Evolutionary conservation across 2,888 invertebrate genomes (phyloP).

Genomic region (Rutpela maculata): DNA sequence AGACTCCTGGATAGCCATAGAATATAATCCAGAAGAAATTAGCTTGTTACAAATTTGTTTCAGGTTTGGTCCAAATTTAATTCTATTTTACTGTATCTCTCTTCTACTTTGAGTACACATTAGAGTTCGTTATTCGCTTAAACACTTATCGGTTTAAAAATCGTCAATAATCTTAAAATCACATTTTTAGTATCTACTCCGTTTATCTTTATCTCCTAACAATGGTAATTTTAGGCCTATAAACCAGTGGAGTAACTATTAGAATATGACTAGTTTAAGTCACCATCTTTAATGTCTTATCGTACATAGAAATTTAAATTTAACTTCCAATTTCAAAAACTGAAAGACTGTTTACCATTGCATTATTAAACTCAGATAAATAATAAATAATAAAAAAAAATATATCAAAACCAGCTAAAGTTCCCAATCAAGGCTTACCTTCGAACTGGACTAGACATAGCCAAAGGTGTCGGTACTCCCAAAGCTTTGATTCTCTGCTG

Average conservation of each 20-base stretch:
- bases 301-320: conserved; percentile 3
- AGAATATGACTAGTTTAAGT: conserved; percentile 8
- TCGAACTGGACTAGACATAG: conserved; percentile 90
- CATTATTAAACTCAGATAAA: conserved; percentile 30
- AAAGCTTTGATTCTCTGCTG: conserved; percentile 93
- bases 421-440: conserved; percentile 78
- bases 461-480: conserved; percentile 92
- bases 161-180: neutral
- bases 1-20: no score
- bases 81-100: no score
- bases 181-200: neutral
- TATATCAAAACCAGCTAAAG: conserved; percentile 8
- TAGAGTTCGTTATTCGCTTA: neutral
- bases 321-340: conserved; percentile 11
- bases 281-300: neutral
- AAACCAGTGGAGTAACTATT: neutral
- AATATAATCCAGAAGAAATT: no score
- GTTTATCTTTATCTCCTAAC: neutral
- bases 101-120: no score
- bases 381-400: conserved; percentile 32
- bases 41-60: no score
- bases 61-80: no score
- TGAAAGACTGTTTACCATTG: conserved; percentile 38
- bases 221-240: neutral
- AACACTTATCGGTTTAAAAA: neutral